phyloP scores from a whole-genome alignment of 2,113 vertebrate genomes.

The Salminus brasiliensis region DNA sequence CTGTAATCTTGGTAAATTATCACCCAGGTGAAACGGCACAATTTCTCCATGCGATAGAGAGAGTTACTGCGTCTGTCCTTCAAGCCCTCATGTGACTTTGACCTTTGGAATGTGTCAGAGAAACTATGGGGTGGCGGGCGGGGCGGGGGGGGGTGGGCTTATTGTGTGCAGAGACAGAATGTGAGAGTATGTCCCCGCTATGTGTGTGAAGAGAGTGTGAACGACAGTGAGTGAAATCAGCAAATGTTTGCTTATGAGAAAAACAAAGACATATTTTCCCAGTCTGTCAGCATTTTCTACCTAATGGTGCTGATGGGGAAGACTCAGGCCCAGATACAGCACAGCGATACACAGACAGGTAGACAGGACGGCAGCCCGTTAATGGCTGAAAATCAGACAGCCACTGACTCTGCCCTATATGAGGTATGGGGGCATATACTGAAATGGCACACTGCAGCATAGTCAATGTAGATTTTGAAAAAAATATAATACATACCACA shows the following conservation, averaged over 20 bases:
- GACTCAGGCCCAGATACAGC: not conserved
- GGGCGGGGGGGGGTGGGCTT: conserved; percentile 70
- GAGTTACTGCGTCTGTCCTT: conserved; percentile 74
- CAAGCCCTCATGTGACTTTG: conserved; percentile 80
- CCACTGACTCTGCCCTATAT: conserved; percentile 1
- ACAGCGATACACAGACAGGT: conserved; percentile 6
- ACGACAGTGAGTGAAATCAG: conserved; percentile 45
- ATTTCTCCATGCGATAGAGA: conserved; percentile 58
- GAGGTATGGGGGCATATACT: not conserved
- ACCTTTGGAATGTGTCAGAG: conserved; percentile 81
- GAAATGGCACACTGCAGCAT: not conserved
- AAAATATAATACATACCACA: not conserved
- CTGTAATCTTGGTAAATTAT: conserved; percentile 47
- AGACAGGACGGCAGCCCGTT: not conserved
- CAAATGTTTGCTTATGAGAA: conserved; percentile 27
- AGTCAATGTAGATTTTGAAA: not conserved
- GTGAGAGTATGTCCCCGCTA: conserved; percentile 32
- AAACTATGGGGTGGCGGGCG: no score
- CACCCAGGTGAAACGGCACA: conserved; percentile 56
- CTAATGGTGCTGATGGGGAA: conserved; percentile 22
- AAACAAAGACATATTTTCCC: conserved; percentile 46
- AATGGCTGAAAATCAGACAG: conserved; percentile 15
- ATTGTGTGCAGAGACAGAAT: conserved; percentile 60
- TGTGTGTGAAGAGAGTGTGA: conserved; percentile 37
- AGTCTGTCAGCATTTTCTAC: conserved; percentile 47